phyloP scores from a whole-genome alignment of 1,140 invertebrate species.

The Cherax quadricarinatus region DNA sequence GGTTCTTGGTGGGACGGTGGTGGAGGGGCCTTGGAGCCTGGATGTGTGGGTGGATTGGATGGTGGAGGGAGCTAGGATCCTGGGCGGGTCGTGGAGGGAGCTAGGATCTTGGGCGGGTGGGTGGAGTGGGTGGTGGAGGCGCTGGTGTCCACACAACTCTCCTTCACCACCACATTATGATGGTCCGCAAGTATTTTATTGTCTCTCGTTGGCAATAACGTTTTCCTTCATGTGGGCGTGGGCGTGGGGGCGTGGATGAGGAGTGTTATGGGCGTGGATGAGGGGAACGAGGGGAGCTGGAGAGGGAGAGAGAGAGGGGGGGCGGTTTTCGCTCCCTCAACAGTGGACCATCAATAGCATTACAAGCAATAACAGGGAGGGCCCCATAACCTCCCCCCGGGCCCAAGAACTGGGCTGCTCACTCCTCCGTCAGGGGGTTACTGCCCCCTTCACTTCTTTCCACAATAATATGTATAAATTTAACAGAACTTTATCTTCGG shows the following conservation, averaged over 20 bases:
- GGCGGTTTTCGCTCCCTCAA: conserved; percentile 38
- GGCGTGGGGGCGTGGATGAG: conserved; percentile 42
- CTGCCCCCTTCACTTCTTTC: conserved; percentile 16
- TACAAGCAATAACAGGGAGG: conserved; percentile 62
- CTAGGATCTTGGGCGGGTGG: background rate
- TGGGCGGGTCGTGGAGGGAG: too few relatives aligned
- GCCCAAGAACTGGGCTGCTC: conserved; percentile 1
- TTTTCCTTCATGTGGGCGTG: conserved; percentile 48
- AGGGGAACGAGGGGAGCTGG: conserved; percentile 20
- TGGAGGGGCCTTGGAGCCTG: too few relatives aligned
- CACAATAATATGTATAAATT: conserved; percentile 70
- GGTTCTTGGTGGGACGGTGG: too few relatives aligned
- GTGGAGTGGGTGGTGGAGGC: background rate
- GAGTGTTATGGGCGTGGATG: conserved; percentile 32
- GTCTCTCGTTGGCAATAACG: conserved; percentile 51
- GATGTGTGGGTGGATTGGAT: too few relatives aligned
- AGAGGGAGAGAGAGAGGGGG: conserved; percentile 46
- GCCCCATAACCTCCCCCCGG: background rate
- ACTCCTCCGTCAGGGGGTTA: conserved; percentile 18
- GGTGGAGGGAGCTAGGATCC: too few relatives aligned
- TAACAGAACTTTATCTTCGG: conserved; percentile 53
- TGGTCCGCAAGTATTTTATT: conserved; percentile 56
- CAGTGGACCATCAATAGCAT: conserved; percentile 63
- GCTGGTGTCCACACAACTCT: background rate
- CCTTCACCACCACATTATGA: conserved; percentile 24